Base-by-base conservation (phyloP, 2,113 vertebrate species). In the Tychaedon coryphoeus region DNA sequence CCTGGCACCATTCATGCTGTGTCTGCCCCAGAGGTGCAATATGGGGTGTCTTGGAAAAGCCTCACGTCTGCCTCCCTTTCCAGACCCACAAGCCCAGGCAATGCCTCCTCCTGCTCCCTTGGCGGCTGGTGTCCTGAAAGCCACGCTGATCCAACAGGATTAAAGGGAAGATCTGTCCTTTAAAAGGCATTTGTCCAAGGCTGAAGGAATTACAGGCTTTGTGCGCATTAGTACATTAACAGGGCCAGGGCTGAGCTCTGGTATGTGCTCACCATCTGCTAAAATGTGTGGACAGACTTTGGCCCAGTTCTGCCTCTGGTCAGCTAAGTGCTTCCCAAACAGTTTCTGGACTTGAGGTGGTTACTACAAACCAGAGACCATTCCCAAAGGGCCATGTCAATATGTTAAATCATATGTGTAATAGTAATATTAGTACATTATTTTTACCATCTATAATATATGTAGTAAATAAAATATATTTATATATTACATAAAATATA, bases 1-100 rank as follows among this genome's bases (percentile, higher is more conserved):
- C 8, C 18, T 26, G 16, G 19, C 5, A 9, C 40, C 1, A 0
- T 22, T 28, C 25, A 8, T 1, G 4, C 20, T 8, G 0, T 12
- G 48, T 14, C 10, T 67, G 51, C 58, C 60, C 51, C 51, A 71
- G 9, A 66, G 14, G 6, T 4, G 4, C 50, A 33, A 0, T 4
- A 7, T 3, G 6, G 47, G 28, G 14, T 19, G 33, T 34, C 50
- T 6, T 1, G 2, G 26, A 28, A 45, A 64, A 65, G 16, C 24
- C 16, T 78, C 17, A 2, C 4, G 1, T 38, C 40, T 42, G 34
- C 29, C 26, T 72, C 14, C 25, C 18, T 80, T 70, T 80, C 5
- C 58, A 70, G 66, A 53, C 19, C 15, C 48, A 20, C 17, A 17
- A 2, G 15, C 17, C 50, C 67, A 79, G 58, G 54, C 12, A 61